These are phyloP conservation scores for Sakesphorus luctuosus DNA, from an alignment of 2,113 vertebrate species.

Conservation along the genomic window DNA sequence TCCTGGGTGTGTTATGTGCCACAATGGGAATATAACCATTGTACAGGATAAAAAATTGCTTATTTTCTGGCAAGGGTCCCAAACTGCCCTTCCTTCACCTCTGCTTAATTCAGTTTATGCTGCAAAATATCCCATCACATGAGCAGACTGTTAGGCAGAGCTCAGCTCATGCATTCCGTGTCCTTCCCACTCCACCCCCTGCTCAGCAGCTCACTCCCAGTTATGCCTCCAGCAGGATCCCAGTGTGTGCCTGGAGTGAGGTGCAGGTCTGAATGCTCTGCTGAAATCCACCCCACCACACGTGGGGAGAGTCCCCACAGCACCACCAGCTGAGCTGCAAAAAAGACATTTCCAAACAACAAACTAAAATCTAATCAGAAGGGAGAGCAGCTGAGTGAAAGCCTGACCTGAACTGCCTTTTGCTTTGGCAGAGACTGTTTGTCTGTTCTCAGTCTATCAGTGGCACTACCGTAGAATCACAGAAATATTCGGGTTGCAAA, in stretches of 20 bases:
- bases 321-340: background rate
- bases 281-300: background rate
- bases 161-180: background rate
- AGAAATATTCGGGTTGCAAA: rapidly evolving
- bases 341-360: background rate
- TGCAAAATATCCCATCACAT: background rate
- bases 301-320: background rate
- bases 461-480: background rate
- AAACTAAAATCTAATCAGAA: background rate
- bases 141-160: background rate
- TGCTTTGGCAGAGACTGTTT: background rate
- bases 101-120: background rate
- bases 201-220: background rate
- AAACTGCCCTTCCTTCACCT: background rate
- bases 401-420: background rate
- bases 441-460: background rate
- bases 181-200: background rate
- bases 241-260: background rate
- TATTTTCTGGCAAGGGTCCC: background rate
- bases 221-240: background rate
- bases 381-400: background rate
- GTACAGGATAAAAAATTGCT: background rate
- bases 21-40: background rate
- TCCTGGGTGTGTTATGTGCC: background rate
- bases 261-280: background rate